Base-by-base conservation (phyloP, 2,113 vertebrate genomes). In the Nibea albiflora region DNA sequence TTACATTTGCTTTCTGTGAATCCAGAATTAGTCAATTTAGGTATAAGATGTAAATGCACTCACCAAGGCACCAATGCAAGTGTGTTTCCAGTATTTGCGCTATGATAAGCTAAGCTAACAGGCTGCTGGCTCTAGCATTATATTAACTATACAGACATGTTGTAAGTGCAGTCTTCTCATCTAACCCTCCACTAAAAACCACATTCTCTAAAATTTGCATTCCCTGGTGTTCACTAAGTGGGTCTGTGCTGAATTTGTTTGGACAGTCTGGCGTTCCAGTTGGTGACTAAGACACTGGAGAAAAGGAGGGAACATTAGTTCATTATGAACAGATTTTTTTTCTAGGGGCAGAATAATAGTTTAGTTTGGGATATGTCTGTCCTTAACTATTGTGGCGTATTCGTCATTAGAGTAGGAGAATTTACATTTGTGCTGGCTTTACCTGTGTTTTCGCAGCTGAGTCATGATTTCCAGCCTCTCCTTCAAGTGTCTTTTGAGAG, bases 391-490 rank as follows among this genome's bases (percentile, higher is more conserved):
- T 50, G 68, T 1, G 0, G 4, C 24, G 52, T 60, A 52, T 53
- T n/a, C 39, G 9, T 47, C 22, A 20, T 68, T 39, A 53, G 39
- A 39, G 19, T 10, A 20, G 2, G 11, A 12, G 19, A 14, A 65
- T 53, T 35, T 49, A 60, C n/a, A 57, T 68, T 50, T 56, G 14
- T 11, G 7, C 50, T 69, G 17, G 2, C 39, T 61, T 52, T 1
- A 24, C n/a, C 39, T 76, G 39, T 26, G 5, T 3, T 61, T 74
- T 44, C 52, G 11, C 19, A 35, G 9, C 22, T 28, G 35, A 76
- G 31, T 65, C 60, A 73, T 56, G 11, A 47, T 65, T 73, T 74
- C 19, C 60, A 57, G 47, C 62, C 47, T 71, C 22, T 46, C 47
- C 47, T 74, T 73, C 31, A 50, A 31, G 24, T 65, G 35, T 72